Evolutionary conservation across 2,113 vertebrate species (phyloP), one percentile per base, ranked within the genome.

Genomic region (Rana temporaria): DNA sequence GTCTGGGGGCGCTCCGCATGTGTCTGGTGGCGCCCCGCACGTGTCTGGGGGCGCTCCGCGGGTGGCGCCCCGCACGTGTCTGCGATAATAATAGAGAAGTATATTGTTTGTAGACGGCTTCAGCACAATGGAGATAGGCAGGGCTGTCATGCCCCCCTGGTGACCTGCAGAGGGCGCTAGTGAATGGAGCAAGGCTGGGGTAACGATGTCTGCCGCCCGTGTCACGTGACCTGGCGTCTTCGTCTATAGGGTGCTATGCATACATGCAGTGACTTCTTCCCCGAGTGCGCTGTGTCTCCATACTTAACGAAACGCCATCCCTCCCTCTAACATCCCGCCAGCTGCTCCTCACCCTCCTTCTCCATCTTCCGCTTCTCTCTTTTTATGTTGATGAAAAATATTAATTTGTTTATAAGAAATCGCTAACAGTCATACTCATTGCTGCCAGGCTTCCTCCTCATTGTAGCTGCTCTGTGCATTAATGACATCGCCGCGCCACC

Each of bases 241-340:
- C n/a, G n/a, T n/a, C 48, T 17, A 55, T 32, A 12, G 26, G 19
- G 59, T 62, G 59, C 19, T 19, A 62, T 62, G 34, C 34, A 26
- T 52, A 52, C 69, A 71, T 71, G 24, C 70, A 55, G 48, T 72
- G 48, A 53, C 12, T 55, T 53, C 69, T 56, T 26, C 52, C 52
- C 69, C 42, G 15, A n/a, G 42, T 53, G 14, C 53, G 68, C 42
- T n/a, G 68, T 15, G 16, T 19, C 53, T 30, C 48, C 15, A 64
- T 7, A 3, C 20, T 24, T 32, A 55, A 69, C 19, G 1, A 30
- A 63, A 26, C 20, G 2, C 18, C 85, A 81, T 85, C 62, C 87
- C 71, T 84, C 88, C 90, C 90, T 88, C 90, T 93, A 89, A 92
- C 93, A 91, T 90, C 89, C 92, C 92, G 92, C 93, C 94, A 94